These are phyloP conservation scores for Enteromius mattozi DNA, from an alignment of 2,797 vertebrate species.

Conservation along the genomic window DNA sequence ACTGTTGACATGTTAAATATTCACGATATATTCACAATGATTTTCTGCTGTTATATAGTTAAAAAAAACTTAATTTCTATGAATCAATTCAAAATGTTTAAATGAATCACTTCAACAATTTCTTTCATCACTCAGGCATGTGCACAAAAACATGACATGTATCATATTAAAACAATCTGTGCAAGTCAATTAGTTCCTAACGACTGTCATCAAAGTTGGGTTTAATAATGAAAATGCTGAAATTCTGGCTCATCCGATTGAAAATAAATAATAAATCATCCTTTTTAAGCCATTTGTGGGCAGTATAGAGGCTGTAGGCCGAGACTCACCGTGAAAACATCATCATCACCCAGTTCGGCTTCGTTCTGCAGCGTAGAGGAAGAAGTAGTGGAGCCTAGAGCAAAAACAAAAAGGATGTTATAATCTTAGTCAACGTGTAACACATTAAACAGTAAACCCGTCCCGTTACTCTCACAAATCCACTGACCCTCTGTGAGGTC, in stretches of 20 bases:
- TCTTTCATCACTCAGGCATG: not conserved
- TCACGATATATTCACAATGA: not conserved
- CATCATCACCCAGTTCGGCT: slow-evolving; percentile 93
- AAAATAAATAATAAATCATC: not conserved
- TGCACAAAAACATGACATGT: not conserved
- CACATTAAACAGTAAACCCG: not conserved
- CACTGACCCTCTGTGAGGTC: slow-evolving; percentile 92
- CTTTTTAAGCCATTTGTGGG: not conserved
- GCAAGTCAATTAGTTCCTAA: not conserved
- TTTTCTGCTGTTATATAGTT: not conserved
- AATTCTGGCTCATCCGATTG: not conserved
- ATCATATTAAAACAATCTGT: not conserved
- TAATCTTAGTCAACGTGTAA: not conserved
- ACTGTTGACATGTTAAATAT: not conserved
- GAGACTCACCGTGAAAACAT: slow-evolving; percentile 93
- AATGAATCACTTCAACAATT: no score
- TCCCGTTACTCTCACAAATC: not conserved
- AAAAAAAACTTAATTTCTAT: not conserved
- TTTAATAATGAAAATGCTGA: not conserved
- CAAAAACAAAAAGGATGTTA: not conserved
- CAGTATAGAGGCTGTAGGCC: not conserved
- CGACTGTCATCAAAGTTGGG: not conserved
- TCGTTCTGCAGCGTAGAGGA: slow-evolving; percentile 96
- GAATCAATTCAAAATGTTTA: no score
- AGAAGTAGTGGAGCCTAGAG: slow-evolving; percentile 93